Base-by-base conservation (phyloP, 2,888 invertebrate species). In the Eilema caniola region DNA sequence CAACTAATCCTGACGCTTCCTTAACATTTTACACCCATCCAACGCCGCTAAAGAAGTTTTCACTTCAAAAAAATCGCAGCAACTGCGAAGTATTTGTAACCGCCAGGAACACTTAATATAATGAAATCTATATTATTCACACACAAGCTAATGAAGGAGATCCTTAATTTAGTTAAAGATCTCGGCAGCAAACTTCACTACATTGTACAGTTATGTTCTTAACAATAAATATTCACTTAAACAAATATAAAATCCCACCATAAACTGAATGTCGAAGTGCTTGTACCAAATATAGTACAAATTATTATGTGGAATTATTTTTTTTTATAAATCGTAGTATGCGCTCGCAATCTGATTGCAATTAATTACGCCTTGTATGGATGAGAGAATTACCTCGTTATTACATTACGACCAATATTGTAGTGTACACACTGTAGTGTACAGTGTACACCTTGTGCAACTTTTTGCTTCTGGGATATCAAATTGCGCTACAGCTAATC, bases 381-480 rank as follows among this genome's bases (percentile, higher is more conserved):
- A 60, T 71, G 74, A 75, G 65, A 72, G 74, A 78, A 77, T 74
- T 73, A 69, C 76, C 41, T 73, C 60, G 72, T 72, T 72, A 76
- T 80, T 79, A 67, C 79, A 78, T 77, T 81, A 76, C 80, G 75
- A 70, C 41, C 68, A 70, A 71, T 72, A 73, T 77, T 71, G 78
- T 78, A 77, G 68, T 78, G 76, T 79, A 74, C 62, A 73, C 67
- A 37, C 33, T 37, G 33, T 28, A 28, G 28, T 28, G 28, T 37
- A 37, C 31, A 33, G 33, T 37, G 33, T 79, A 74, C 62, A 73
- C 67, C 82, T 90, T 91, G 87, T 88, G 90, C 87, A 91, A 91
- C 83, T 85, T 89, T 91, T 88, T 86, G 86, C 84, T 78, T 84
- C 82, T 80, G 82, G 81, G 80, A 88, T 90, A 90, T 88, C 85